Conservation (phyloP, 2,113 vertebrate species). For the Microcebus jonahi region DNA sequence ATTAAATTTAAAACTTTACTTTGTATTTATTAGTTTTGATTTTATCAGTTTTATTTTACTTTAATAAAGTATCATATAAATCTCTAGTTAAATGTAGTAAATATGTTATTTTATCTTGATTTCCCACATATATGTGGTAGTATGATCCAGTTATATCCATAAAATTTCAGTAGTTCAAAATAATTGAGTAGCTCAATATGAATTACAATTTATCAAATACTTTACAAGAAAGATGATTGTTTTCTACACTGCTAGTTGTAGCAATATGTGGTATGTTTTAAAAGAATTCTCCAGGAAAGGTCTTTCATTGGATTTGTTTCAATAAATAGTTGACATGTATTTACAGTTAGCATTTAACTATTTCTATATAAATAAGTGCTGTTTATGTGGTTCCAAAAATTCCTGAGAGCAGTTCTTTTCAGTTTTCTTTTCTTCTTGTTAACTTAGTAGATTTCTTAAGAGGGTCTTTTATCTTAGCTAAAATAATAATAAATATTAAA, state of each 20-base stretch:
- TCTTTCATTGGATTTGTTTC: conserved; percentile 45
- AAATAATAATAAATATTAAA: not conserved
- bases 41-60: conserved; percentile 31
- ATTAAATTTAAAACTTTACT: conserved; percentile 35
- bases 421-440: not conserved
- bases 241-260: not conserved
- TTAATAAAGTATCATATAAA: not conserved
- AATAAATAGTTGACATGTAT: not conserved
- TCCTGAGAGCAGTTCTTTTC: not conserved
- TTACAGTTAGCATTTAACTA: not conserved
- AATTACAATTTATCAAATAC: conserved; percentile 9
- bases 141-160: not conserved
- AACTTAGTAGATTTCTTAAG: conserved; percentile 22
- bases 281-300: not conserved
- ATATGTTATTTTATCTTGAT: conserved; percentile 46
- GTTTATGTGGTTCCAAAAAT: conserved; percentile 14
- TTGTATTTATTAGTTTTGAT: conserved; percentile 21
- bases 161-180: not conserved
- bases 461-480: conserved; percentile 1
- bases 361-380: conserved; percentile 18
- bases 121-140: not conserved
- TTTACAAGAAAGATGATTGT: not conserved
- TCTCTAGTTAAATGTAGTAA: not conserved
- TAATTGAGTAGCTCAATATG: conserved; percentile 15
- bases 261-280: conserved; percentile 7